These are phyloP conservation scores for Tiliacea citrago DNA, from an alignment of 2,888 invertebrate genomes.

Conservation along the genomic window DNA sequence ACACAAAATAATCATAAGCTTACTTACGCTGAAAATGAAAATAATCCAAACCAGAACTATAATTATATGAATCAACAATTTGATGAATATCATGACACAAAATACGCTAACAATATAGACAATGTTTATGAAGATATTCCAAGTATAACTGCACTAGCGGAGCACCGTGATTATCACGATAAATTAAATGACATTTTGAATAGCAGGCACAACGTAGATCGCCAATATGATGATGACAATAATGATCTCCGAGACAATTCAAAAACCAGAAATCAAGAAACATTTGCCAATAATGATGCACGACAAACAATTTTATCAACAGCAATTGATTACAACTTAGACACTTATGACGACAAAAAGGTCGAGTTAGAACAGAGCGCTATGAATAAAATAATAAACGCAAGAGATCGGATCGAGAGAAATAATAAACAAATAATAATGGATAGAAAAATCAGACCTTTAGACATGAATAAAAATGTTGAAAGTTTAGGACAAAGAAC, in stretches of 20 bases:
- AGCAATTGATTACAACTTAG: not conserved
- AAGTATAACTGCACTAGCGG: not conserved
- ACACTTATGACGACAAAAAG: not conserved
- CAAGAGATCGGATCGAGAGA: not conserved
- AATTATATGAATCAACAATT: conserved; percentile 3
- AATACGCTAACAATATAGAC: not conserved
- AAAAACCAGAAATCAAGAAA: conserved; percentile 6
- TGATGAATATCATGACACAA: conserved; percentile 19
- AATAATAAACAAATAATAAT: not conserved
- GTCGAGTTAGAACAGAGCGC: not conserved
- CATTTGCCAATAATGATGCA: not conserved
- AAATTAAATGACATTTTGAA: conserved; percentile 8
- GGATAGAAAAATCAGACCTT: not conserved
- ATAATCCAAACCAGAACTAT: not conserved
- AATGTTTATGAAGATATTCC: conserved; percentile 11
- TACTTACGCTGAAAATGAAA: not conserved
- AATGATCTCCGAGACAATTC: not conserved
- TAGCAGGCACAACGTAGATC: not conserved
- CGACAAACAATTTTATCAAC: conserved; percentile 12
- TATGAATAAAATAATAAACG: conserved; percentile 11
- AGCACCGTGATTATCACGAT: not conserved
- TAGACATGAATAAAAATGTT: not conserved
- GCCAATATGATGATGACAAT: not conserved
- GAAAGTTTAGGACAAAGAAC: not conserved
- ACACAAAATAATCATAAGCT: not conserved